Conservation (phyloP, 2,113 vertebrate species). For the Semnornis frantzii region DNA sequence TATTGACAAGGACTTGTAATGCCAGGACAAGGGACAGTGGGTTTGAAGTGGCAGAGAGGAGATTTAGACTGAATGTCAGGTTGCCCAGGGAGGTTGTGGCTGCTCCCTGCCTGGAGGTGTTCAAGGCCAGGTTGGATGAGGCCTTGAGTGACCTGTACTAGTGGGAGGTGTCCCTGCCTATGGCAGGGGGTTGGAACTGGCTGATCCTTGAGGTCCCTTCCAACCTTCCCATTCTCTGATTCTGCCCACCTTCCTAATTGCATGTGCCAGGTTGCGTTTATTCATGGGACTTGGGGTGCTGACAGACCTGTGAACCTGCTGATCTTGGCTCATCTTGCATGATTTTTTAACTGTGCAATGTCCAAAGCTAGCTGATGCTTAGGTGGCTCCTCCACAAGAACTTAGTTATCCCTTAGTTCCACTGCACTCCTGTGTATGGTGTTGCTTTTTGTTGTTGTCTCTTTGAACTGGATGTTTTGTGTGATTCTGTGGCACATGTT, state of each 20-base stretch:
- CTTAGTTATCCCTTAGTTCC: accelerated
- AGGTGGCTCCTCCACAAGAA: accelerated
- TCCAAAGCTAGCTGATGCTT: not conserved
- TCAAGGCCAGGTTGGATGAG: no score
- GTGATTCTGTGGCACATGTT: not conserved
- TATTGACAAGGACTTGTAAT: no score
- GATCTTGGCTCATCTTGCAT: not conserved
- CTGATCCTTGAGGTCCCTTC: no score
- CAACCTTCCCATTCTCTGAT: not conserved
- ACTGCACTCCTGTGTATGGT: accelerated
- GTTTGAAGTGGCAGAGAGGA: no score
- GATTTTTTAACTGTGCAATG: not conserved
- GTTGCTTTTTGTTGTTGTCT: not conserved
- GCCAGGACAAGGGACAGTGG: no score
- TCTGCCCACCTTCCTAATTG: not conserved
- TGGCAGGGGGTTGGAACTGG: no score
- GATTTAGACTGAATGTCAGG: no score
- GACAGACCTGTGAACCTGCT: accelerated
- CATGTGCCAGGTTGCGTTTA: not conserved
- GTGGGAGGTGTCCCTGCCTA: no score
- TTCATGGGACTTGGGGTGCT: not conserved
- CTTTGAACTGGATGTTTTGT: no score
- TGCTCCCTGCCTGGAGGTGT: no score
- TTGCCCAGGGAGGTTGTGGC: no score
- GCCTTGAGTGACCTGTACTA: no score